Evolutionary conservation across 2,888 invertebrate species (phyloP), one percentile per base, ranked within the genome.

Genomic region (Galerucella nymphaeae): DNA sequence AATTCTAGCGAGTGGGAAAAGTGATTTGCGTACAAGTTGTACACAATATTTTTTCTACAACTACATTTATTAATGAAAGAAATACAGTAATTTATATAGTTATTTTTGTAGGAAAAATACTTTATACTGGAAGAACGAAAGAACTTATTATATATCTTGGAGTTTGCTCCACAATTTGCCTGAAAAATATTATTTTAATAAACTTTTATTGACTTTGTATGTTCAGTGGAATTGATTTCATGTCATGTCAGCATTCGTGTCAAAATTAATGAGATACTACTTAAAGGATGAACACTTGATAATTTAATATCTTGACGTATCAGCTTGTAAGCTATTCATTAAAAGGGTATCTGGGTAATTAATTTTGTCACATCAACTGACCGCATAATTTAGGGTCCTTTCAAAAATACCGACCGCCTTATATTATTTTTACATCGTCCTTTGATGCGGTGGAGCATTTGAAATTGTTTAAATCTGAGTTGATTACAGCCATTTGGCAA

Each of bases 281-380:
- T 66, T 66, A 58, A 67, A 59, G 67, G 23, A 67, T 50, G 67
- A 59, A 67, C 50, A 67, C 45, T 48, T 67, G 59, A 67, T 67
- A 59, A 67, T 67, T 59, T 67, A 59, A 59, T 67, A 67, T 67
- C 67, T 67, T 67, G 59, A 67, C 58, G 48, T 67, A 67, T 67
- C 67, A 16, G 16, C 67, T 67, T 67, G 67, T 67, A 59, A n/a
- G 48, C 67, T 41, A 30, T 67, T 59, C 67, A 45, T 67, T 67
- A 67, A 6, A 59, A 48, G 20, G 45, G 57, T 23, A 67, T 59
- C 59, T n/a, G 48, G 59, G 50, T 67, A 67, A 67, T 67, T 59
- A 67, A 67, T 67, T 59, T 67, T 67, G 67, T 67, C 67, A 59
- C 67, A 67, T 67, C 59, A 67, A 59, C 67, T 67, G 67, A 67